Conservation (phyloP, 1,140 invertebrate genomes). For the Gryllus bimaculatus region DNA sequence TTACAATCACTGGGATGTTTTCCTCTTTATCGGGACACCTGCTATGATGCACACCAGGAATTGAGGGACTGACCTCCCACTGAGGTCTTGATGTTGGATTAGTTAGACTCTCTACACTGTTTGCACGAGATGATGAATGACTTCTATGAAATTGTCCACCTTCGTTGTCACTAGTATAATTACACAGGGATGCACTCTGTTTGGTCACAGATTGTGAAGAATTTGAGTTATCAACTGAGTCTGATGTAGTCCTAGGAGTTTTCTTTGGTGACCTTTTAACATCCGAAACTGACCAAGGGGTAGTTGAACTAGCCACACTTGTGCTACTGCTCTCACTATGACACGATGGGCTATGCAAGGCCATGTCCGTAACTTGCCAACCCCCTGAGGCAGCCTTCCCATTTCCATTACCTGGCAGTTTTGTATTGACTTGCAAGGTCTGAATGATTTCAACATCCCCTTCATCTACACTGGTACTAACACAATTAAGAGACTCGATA, state of each 20-base stretch:
- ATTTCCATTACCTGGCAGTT: neutral
- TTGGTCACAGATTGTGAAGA: neutral
- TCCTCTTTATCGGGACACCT: neutral
- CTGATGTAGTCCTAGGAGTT: neutral
- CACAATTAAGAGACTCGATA: neutral
- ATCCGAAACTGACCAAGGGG: constrained; percentile 20
- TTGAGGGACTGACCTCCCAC: neutral
- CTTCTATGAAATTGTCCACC: neutral
- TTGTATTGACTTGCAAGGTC: neutral
- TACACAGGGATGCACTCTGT: neutral
- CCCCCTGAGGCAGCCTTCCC: neutral
- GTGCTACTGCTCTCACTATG: constrained; percentile 19
- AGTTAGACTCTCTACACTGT: neutral
- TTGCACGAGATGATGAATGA: neutral
- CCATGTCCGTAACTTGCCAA: constrained; percentile 21
- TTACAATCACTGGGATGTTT: neutral
- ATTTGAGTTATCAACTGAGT: neutral
- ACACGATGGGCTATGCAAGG: constrained; percentile 18
- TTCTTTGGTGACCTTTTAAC: neutral
- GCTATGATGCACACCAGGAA: neutral
- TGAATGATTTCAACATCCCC: neutral
- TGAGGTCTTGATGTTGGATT: neutral
- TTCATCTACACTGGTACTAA: neutral
- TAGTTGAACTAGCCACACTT: constrained; percentile 20
- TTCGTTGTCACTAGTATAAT: neutral